Base-by-base conservation (phyloP, 2,113 vertebrate species). In the Micronisus gabar region DNA sequence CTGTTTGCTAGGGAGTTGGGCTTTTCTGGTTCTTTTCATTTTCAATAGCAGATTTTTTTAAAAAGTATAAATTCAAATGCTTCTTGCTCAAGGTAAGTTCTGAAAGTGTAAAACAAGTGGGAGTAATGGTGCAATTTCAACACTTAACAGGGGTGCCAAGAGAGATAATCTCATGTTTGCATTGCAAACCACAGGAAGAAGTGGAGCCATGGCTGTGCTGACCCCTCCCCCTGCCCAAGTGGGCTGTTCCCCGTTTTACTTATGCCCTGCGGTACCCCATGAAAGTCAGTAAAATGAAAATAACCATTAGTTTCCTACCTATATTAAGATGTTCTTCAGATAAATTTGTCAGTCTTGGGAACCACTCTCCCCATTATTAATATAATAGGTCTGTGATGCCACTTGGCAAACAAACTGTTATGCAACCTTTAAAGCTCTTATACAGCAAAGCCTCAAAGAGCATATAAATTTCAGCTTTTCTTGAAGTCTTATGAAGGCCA, bases 201-300 rank as follows among this genome's bases (percentile, higher is more conserved):
- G 19, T 38, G 18, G 22, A 72, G 21, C 13, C 15, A 18, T 4
- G 10, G 13, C 45, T 40, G 30, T 0, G 1, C 19, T 45, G n/a
- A 22, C 3, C 4, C 3, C n/a, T 6, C 4, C 1, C 26, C 23
- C 25, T 18, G 7, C 6, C 7, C 55, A 61, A n/a, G 22, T 6
- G 50, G 25, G 38, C 15, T 27, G 7, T 68, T 86, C 19, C 9
- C 6, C 1, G 0, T 58, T 92, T 86, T 56, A 43, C 34, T 61
- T 65, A 6, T 4, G n/a, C 6, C 3, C 4, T 52, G 10, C 0
- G 0, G 4, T 48, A 66, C 11, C 4, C 20, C 14, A 22, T 26
- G n/a, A 84, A 55, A 26, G 25, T 20, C 59, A 71, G 27, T 22
- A 81, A 90, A 66, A 74, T 19, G 10, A 78, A 52, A 81, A 56